Evolutionary conservation across 2,888 invertebrate species (phyloP).

Genomic region (Eilema sororculum): DNA sequence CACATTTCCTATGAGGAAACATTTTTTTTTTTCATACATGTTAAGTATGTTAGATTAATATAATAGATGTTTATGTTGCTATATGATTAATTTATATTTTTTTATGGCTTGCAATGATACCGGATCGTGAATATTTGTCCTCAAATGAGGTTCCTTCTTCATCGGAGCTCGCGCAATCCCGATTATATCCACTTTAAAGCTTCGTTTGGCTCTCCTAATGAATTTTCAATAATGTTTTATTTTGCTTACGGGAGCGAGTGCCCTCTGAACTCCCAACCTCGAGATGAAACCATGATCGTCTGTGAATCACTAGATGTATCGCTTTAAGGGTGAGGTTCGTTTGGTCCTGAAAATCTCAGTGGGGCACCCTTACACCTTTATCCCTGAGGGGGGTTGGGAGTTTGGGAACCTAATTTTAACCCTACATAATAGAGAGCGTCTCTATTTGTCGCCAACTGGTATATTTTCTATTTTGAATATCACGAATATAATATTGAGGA

Average conservation of each 20-base stretch:
- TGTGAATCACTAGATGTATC: neutral
- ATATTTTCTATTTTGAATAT: neutral
- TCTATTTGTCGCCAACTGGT: neutral
- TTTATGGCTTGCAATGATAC: slow-evolving; percentile 31
- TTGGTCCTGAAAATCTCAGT: neutral
- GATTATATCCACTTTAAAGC: neutral
- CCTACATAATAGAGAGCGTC: neutral
- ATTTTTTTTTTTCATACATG: slow-evolving; percentile 23
- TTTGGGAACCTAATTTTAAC: neutral
- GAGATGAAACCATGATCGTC: too few relatives aligned
- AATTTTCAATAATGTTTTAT: too few relatives aligned
- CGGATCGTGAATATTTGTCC: neutral
- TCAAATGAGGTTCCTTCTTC: neutral
- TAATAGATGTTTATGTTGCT: slow-evolving; percentile 18
- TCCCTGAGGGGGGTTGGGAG: neutral
- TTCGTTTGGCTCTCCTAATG: too few relatives aligned
- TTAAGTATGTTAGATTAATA: slow-evolving; percentile 22
- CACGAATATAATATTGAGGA: neutral
- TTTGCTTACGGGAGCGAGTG: too few relatives aligned
- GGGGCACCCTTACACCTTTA: too few relatives aligned
- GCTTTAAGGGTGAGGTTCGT: neutral
- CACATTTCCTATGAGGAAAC: slow-evolving; percentile 34
- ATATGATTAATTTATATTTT: slow-evolving; percentile 19
- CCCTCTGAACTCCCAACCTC: neutral
- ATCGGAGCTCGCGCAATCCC: neutral